Percentiles rank a stretch among this genome's conserved stretches.
Conservation (phyloP, 1,140 invertebrate species). For the Eciton burchellii region DNA sequence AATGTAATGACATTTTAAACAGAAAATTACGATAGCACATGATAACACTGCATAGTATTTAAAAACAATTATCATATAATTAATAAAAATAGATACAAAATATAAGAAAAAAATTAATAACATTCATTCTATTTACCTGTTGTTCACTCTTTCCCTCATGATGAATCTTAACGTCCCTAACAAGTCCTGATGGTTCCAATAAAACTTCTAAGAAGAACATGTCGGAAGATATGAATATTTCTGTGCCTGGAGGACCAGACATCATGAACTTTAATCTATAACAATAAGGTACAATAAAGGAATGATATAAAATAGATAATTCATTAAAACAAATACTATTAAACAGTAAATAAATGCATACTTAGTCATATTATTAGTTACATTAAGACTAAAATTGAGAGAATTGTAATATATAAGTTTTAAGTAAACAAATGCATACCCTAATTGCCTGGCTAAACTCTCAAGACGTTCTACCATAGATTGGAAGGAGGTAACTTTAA, state of each 20-base stretch:
- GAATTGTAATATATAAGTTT: background rate
- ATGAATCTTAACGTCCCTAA: constrained; percentile 97
- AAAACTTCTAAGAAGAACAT: constrained; percentile 98
- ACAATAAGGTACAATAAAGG: constrained; percentile 32
- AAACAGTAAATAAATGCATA: constrained; percentile 27
- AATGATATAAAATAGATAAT: constrained; percentile 30
- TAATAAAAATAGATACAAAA: too few relatives aligned
- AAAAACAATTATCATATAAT: too few relatives aligned
- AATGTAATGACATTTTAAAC: too few relatives aligned
- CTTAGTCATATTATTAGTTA: too few relatives aligned
- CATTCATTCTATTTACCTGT: constrained; percentile 81
- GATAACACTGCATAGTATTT: too few relatives aligned
- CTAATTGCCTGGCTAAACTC: constrained; percentile 94
- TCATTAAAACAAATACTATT: constrained; percentile 10
- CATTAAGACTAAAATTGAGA: background rate
- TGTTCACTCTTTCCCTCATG: constrained; percentile 92
- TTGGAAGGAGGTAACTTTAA: constrained; percentile 96
- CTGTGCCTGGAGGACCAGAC: constrained; percentile 89
- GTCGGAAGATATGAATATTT: constrained; percentile 96
- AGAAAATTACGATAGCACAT: too few relatives aligned
- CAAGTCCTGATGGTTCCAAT: constrained; percentile 92
- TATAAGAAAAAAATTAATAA: background rate
- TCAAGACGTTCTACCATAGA: constrained; percentile 97
- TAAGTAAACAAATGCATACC: constrained; percentile 84
- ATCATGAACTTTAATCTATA: constrained; percentile 92